Percentiles rank a stretch among this genome's conserved stretches.
phyloP scores from a whole-genome alignment of 2,113 vertebrate species.

The Eubucco bourcierii region DNA sequence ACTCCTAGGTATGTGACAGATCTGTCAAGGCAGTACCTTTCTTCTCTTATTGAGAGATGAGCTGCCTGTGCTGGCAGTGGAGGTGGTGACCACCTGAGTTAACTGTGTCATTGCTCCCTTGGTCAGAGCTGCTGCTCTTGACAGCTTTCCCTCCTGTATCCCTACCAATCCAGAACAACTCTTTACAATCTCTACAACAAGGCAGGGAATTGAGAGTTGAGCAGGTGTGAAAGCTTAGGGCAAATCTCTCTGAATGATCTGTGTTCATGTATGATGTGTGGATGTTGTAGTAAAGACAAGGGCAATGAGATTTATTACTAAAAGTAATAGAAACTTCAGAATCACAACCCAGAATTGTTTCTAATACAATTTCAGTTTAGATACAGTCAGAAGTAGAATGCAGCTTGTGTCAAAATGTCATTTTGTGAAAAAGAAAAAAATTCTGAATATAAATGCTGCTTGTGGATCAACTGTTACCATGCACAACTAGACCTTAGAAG shows the following conservation, averaged over 20 bases:
- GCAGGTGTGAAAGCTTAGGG: background rate
- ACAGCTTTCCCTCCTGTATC: background rate
- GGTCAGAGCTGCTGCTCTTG: background rate
- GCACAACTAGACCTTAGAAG: background rate
- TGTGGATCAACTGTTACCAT: background rate
- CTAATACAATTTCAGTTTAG: background rate
- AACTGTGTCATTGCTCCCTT: background rate
- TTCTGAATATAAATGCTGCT: background rate
- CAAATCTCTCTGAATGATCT: background rate
- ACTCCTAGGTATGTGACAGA: background rate
- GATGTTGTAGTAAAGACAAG: background rate
- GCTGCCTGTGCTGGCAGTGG: background rate
- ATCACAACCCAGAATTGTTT: background rate
- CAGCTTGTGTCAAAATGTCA: background rate
- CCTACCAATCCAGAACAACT: background rate
- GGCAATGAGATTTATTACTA: constrained; percentile 20
- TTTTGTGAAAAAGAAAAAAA: background rate
- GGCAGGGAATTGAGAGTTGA: background rate
- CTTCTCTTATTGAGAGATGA: background rate
- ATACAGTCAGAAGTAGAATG: background rate
- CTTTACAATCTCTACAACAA: background rate
- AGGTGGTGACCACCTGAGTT: background rate
- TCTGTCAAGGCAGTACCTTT: background rate
- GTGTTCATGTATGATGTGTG: background rate
- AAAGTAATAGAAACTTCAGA: background rate